These are phyloP conservation scores for Microdon myrmicae DNA, from an alignment of 2,888 invertebrate genomes.

Conservation along the genomic window DNA sequence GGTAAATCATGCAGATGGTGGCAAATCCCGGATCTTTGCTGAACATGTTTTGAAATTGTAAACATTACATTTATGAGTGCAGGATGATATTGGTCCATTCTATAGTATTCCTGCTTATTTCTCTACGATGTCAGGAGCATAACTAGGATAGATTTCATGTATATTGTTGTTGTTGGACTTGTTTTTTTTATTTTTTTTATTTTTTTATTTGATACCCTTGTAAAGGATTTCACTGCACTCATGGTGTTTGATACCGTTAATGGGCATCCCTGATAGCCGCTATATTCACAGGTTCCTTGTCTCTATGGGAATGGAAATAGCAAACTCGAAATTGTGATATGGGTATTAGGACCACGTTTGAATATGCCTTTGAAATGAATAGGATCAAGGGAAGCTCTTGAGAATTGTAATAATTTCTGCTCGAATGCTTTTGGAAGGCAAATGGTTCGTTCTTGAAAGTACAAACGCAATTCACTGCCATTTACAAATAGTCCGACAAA, in stretches of 20 bases:
- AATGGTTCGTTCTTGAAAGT: too few species aligned
- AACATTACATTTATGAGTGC: constrained; percentile 51
- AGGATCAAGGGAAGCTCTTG: constrained; percentile 41
- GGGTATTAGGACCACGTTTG: constrained; percentile 40
- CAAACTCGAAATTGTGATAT: too few species aligned
- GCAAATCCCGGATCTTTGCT: constrained; percentile 43
- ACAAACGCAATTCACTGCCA: too few species aligned
- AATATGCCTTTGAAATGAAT: constrained; percentile 35
- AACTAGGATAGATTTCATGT: too few species aligned
- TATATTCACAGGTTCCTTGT: constrained; percentile 29
- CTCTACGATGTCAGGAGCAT: too few species aligned
- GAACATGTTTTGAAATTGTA: constrained; percentile 52
- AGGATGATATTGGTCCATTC: constrained; percentile 40
- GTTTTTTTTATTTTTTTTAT: too few species aligned
- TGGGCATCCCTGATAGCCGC: constrained; percentile 27
- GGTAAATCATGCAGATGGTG: constrained; percentile 41
- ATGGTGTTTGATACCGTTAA: constrained; percentile 24
- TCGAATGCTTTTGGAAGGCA: too few species aligned
- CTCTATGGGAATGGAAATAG: constrained; percentile 34
- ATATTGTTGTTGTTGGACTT: too few species aligned
- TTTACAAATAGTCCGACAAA: too few species aligned
- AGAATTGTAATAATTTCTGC: constrained; percentile 51
- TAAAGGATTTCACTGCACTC: constrained; percentile 33
- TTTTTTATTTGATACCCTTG: too few species aligned
- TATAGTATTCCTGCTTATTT: too few species aligned